Evolutionary conservation across 2,888 invertebrate species (phyloP).

Genomic region (Polyommatus icarus): DNA sequence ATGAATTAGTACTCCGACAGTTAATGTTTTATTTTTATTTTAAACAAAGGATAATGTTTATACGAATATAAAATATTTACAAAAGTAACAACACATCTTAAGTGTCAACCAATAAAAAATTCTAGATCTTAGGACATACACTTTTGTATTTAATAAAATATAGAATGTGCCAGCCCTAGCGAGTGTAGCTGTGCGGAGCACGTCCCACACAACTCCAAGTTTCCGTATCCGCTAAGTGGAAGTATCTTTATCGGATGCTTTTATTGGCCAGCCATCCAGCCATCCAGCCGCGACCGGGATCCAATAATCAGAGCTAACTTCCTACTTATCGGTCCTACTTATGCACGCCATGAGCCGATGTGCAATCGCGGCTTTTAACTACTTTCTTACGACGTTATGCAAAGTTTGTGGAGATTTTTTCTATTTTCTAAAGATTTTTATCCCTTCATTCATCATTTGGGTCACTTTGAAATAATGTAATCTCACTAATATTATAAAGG

Average conservation of each 20-base stretch:
- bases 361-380: neutral
- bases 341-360: conserved; percentile 9
- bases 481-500: too few species aligned
- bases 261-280: neutral
- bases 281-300: conserved; percentile 10
- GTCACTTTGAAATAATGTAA: too few species aligned
- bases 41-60: too few species aligned
- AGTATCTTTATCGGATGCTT: conserved; percentile 27
- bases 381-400: neutral
- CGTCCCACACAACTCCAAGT: conserved; percentile 5
- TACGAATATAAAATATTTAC: too few species aligned
- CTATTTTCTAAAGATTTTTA: neutral
- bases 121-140: too few species aligned
- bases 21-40: too few species aligned
- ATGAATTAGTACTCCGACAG: too few species aligned
- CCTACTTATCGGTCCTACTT: conserved; percentile 13
- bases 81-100: too few species aligned
- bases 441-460: too few species aligned
- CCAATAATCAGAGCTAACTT: conserved; percentile 27
- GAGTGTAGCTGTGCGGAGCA: neutral
- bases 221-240: conserved; percentile 23
- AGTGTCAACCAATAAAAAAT: too few species aligned
- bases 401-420: neutral
- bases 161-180: neutral
- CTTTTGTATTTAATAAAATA: neutral